Conservation (phyloP, 2,113 vertebrate species). For the Sander vitreus region DNA sequence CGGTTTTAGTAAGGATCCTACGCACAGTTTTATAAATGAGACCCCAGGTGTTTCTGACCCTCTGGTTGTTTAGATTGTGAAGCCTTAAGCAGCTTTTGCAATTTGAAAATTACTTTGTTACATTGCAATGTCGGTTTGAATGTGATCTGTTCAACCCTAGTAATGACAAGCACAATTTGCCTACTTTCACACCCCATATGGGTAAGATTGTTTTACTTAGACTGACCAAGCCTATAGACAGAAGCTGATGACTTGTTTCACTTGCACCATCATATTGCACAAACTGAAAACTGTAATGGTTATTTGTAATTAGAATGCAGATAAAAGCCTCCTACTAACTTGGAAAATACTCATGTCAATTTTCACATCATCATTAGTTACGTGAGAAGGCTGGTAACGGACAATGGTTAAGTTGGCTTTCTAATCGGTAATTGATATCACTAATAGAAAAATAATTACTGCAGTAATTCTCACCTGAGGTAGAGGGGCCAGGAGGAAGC, state of each 20-base stretch:
- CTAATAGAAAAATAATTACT: not conserved
- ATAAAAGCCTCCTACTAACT: not conserved
- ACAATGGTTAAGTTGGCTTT: not conserved
- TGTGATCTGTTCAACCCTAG: too few relatives aligned
- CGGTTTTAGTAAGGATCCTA: too few relatives aligned
- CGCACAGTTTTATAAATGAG: too few relatives aligned
- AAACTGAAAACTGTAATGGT: not conserved
- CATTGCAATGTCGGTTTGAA: too few relatives aligned
- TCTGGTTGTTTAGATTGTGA: too few relatives aligned
- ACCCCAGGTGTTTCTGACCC: too few relatives aligned
- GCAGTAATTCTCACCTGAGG: conserved; percentile 54
- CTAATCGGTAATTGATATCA: not conserved
- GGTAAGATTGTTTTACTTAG: not conserved
- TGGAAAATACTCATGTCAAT: not conserved
- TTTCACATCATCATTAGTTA: not conserved
- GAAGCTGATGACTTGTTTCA: not conserved
- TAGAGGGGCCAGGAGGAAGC: conserved; percentile 54
- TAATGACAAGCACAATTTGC: too few relatives aligned
- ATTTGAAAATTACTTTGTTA: too few relatives aligned
- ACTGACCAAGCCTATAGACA: not conserved
- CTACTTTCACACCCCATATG: not conserved
- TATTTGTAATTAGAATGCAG: not conserved
- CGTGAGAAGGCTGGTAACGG: not conserved
- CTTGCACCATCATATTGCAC: not conserved
- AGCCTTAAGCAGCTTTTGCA: too few relatives aligned